Conservation (phyloP, 2,888 invertebrate genomes). For the Sarcophaga variegata region DNA sequence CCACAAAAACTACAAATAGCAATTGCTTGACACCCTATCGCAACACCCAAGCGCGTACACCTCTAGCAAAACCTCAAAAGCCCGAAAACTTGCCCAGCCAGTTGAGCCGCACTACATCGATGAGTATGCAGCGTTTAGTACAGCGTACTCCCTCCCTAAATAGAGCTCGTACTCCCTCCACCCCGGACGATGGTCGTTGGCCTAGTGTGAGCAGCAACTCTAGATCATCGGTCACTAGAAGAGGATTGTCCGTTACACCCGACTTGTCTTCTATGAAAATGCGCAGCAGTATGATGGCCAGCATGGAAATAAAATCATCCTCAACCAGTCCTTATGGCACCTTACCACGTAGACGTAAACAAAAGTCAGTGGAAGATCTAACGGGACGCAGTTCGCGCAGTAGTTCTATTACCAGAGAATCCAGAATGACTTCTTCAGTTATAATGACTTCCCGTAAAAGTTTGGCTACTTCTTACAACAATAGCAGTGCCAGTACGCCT, state of each 20-base stretch:
- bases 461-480: constrained; percentile 67
- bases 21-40: constrained; percentile 53
- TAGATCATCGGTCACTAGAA: constrained; percentile 72
- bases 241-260: constrained; percentile 79
- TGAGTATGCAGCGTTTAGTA: constrained; percentile 76
- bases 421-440: constrained; percentile 81
- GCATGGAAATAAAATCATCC: constrained; percentile 64
- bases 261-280: constrained; percentile 77
- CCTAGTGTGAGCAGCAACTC: constrained; percentile 79
- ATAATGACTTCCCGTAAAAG: constrained; percentile 76
- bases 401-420: constrained; percentile 82
- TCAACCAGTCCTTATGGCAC: constrained; percentile 90
- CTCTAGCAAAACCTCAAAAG: constrained; percentile 75
- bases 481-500: constrained; percentile 65
- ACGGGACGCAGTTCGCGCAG: constrained; percentile 81
- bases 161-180: constrained; percentile 85
- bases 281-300: constrained; percentile 74
- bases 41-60: constrained; percentile 72
- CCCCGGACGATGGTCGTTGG: constrained; percentile 89
- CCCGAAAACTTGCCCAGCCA: constrained; percentile 75
- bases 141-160: constrained; percentile 83
- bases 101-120: constrained; percentile 79
- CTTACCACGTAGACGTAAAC: constrained; percentile 88
- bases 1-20: constrained; percentile 69
- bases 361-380: constrained; percentile 85